Percentiles rank a stretch among this genome's conserved stretches.
phyloP scores from a whole-genome alignment of 2,797 vertebrate genomes.

The Diglossa cyanea region DNA sequence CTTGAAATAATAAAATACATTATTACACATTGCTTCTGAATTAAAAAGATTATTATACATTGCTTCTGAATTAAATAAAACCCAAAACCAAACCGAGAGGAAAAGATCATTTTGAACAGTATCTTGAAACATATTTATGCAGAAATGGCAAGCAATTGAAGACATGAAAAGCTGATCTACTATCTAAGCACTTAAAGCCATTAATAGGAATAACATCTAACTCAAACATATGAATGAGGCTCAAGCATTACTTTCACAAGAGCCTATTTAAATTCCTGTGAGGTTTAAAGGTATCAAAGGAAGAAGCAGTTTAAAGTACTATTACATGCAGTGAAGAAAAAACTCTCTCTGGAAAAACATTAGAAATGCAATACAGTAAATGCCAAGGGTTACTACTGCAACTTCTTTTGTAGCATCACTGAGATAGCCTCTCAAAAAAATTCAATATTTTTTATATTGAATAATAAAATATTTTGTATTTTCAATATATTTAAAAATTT shows the following conservation, averaged over 20 bases:
- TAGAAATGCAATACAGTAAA: conserved; percentile 64
- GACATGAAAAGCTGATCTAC: conserved; percentile 62
- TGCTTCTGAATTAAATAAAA: conserved; percentile 56
- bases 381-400: conserved; percentile 4
- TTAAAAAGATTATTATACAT: conserved; percentile 13
- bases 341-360: conserved; percentile 37
- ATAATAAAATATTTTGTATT: neutral
- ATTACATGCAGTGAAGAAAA: neutral
- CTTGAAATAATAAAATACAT: conserved; percentile 38
- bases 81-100: neutral
- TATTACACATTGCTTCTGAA: neutral
- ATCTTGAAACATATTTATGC: conserved; percentile 67
- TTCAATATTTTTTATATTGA: neutral
- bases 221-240: conserved; percentile 67
- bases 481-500: neutral
- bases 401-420: neutral
- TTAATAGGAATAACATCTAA: conserved; percentile 76
- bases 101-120: conserved; percentile 22
- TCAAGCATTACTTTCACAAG: conserved; percentile 60
- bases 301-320: conserved; percentile 61
- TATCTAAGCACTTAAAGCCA: conserved; percentile 73
- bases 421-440: neutral
- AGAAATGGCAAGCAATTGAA: conserved; percentile 73
- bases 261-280: conserved; percentile 72
- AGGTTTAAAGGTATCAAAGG: conserved; percentile 67